Evolutionary conservation across 2,888 invertebrate species (phyloP).

Genomic region (Amphimallon solstitiale): DNA sequence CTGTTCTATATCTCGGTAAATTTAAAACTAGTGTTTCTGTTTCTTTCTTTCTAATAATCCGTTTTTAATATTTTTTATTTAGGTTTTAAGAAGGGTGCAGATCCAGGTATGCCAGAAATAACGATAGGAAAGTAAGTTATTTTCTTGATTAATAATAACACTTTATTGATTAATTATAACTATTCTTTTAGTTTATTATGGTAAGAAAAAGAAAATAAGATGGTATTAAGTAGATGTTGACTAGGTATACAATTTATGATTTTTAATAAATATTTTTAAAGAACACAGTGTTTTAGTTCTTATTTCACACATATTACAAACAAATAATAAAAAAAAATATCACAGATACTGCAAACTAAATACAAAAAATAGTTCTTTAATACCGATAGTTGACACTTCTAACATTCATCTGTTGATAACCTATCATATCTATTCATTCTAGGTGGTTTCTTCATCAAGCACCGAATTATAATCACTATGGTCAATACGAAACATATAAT

Average conservation of each 20-base stretch:
- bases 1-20: slow-evolving; percentile 74
- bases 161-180: not conserved
- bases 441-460: slow-evolving; percentile 1
- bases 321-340: slow-evolving; percentile 27
- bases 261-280: slow-evolving; percentile 26
- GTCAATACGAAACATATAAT: slow-evolving; percentile 51
- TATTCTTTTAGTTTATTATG: slow-evolving; percentile 62
- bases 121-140: slow-evolving; percentile 65
- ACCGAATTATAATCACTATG: slow-evolving; percentile 40
- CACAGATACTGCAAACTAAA: slow-evolving; percentile 32
- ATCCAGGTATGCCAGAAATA: slow-evolving; percentile 75
- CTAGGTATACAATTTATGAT: slow-evolving; percentile 4
- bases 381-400: not conserved
- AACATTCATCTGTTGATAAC: slow-evolving; percentile 28
- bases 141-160: not conserved
- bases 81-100: slow-evolving; percentile 76
- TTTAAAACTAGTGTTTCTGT: slow-evolving; percentile 5
- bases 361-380: not conserved
- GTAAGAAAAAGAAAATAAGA: slow-evolving; percentile 48
- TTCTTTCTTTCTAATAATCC: not conserved
- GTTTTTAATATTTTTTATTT: slow-evolving; percentile 24
- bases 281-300: not conserved
- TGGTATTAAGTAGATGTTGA: slow-evolving; percentile 40
- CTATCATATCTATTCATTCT: slow-evolving; percentile 12
- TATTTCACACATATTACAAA: slow-evolving; percentile 2